Evolutionary conservation across 2,113 vertebrate species (phyloP).

Genomic region (Pachycephala philippinensis): DNA sequence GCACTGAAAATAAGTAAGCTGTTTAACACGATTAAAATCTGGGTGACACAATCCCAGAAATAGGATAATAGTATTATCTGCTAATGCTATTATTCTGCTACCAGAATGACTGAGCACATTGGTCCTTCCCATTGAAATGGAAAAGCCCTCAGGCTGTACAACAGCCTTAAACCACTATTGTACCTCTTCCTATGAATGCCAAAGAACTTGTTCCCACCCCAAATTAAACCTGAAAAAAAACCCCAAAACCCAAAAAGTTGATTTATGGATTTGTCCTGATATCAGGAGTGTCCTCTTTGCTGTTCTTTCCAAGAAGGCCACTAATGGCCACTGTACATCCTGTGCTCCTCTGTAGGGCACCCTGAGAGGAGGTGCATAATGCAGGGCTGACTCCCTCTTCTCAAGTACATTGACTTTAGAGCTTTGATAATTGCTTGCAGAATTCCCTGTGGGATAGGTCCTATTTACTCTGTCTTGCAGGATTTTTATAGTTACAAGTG

Average conservation of each 20-base stretch:
- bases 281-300: not conserved
- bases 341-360: not conserved
- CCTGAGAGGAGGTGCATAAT: not conserved
- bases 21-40: not conserved
- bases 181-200: not conserved
- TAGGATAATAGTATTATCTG: not conserved
- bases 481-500: not conserved
- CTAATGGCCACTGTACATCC: not conserved
- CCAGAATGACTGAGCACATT: not conserved
- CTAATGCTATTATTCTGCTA: not conserved
- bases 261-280: constrained; percentile 1
- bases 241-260: not conserved
- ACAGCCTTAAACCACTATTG: not conserved
- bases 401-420: not conserved
- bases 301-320: not conserved
- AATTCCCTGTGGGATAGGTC: not conserved
- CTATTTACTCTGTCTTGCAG: not conserved
- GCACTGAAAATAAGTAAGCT: not conserved
- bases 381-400: not conserved
- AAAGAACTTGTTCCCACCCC: not conserved
- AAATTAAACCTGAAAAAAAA: not conserved
- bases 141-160: not conserved
- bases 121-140: not conserved
- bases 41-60: not conserved
- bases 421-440: not conserved